Percentiles rank a stretch among this genome's conserved stretches.
Evolutionary conservation across 2,797 vertebrate species (phyloP).

Genomic region (Chelon labrosus): DNA sequence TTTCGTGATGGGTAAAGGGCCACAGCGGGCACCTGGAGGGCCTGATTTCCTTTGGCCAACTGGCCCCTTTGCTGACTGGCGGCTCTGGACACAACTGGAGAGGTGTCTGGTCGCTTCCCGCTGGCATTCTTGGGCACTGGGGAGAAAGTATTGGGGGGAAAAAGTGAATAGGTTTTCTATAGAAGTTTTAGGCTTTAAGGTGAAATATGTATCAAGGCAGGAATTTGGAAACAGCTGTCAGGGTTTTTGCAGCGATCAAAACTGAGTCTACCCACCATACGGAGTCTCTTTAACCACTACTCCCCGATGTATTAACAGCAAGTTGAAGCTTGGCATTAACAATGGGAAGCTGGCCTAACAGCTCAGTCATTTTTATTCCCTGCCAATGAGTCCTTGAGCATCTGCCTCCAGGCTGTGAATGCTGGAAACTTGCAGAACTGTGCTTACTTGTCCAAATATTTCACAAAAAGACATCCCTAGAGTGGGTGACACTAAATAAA

Average conservation of each 20-base stretch:
- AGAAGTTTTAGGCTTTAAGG: neutral
- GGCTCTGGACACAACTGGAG: slow-evolving; percentile 93
- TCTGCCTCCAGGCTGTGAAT: slow-evolving; percentile 20
- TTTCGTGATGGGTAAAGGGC: slow-evolving; percentile 96
- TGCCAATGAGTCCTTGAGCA: slow-evolving; percentile 24
- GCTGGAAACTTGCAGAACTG: slow-evolving; percentile 7
- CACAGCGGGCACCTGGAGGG: slow-evolving; percentile 93
- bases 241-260: neutral
- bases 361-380: slow-evolving; percentile 12
- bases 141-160: neutral
- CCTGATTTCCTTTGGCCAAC: slow-evolving; percentile 89
- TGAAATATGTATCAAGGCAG: neutral
- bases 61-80: slow-evolving; percentile 92
- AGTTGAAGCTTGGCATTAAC: slow-evolving; percentile 19
- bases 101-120: slow-evolving; percentile 94
- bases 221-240: neutral
- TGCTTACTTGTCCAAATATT: neutral
- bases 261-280: neutral
- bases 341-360: slow-evolving; percentile 11
- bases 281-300: neutral
- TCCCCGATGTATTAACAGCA: slow-evolving; percentile 5
- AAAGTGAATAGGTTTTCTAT: neutral
- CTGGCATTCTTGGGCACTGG: slow-evolving; percentile 94
- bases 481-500: neutral
- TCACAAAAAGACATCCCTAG: neutral